Percentiles rank a stretch among this genome's conserved stretches.
These are phyloP conservation scores for Belonocnema kinseyi DNA, from an alignment of 1,140 invertebrate species.

Conservation along the genomic window DNA sequence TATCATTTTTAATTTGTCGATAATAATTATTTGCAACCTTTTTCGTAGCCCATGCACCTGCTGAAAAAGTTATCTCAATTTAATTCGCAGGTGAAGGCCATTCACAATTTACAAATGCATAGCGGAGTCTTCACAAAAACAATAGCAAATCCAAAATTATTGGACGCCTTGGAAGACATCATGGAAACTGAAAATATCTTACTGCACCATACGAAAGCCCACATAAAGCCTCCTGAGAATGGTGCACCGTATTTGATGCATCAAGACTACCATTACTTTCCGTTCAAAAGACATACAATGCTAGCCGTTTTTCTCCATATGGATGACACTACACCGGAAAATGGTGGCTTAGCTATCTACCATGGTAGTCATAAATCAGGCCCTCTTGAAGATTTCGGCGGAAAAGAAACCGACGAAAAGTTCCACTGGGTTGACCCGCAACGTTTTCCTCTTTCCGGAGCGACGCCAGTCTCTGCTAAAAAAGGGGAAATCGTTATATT, in stretches of 20 bases:
- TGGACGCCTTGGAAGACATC: constrained; percentile 78
- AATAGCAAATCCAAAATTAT: constrained; percentile 76
- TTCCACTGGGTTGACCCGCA: constrained; percentile 78
- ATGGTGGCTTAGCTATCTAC: constrained; percentile 80
- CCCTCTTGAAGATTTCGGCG: constrained; percentile 76
- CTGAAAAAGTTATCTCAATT: constrained; percentile 19
- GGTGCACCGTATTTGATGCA: constrained; percentile 81
- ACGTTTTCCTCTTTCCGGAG: constrained; percentile 76
- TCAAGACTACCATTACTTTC: constrained; percentile 81
- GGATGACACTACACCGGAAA: constrained; percentile 78
- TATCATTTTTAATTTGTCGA: too few species aligned
- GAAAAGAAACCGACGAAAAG: constrained; percentile 63
- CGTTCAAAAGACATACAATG: constrained; percentile 79
- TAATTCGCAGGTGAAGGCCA: constrained; percentile 73
- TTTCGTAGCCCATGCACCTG: too few species aligned
- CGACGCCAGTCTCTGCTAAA: constrained; percentile 75
- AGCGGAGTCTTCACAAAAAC: constrained; percentile 76
- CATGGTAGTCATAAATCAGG: constrained; percentile 80
- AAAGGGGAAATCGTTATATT: constrained; percentile 79
- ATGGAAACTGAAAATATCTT: constrained; percentile 78
- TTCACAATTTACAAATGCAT: constrained; percentile 79
- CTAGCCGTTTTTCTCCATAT: constrained; percentile 80
- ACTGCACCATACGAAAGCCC: constrained; percentile 81
- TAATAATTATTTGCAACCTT: too few species aligned
- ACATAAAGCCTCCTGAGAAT: constrained; percentile 79